Conservation (phyloP, 2,888 invertebrate species). For the Noctua janthe region DNA sequence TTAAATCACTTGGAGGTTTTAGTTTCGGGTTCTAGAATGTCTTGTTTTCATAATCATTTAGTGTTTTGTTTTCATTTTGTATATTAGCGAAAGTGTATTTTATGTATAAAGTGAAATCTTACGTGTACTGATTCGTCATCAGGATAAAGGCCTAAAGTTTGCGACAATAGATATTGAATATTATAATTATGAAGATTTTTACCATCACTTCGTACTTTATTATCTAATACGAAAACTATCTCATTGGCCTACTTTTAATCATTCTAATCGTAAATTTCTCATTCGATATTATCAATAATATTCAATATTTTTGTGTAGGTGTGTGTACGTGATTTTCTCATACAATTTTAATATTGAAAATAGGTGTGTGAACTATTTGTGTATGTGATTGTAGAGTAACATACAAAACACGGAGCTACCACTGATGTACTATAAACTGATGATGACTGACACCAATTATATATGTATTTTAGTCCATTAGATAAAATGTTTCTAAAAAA, state of each 20-base stretch:
- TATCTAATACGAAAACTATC: slow-evolving; percentile 8
- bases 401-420: slow-evolving; percentile 61
- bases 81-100: not conserved
- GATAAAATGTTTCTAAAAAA: slow-evolving; percentile 76
- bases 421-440: slow-evolving; percentile 61
- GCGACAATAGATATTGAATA: slow-evolving; percentile 58
- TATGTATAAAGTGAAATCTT: slow-evolving; percentile 16
- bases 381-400: slow-evolving; percentile 48
- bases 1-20: not conserved
- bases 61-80: not conserved
- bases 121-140: slow-evolving; percentile 37
- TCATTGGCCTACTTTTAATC: slow-evolving; percentile 44
- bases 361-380: slow-evolving; percentile 52
- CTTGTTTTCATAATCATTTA: not conserved
- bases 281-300: slow-evolving; percentile 41
- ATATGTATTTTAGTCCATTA: slow-evolving; percentile 83
- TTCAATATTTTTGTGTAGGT: slow-evolving; percentile 53
- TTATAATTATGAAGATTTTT: slow-evolving; percentile 31
- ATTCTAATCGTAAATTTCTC: not conserved
- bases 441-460: slow-evolving; percentile 83
- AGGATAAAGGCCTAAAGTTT: slow-evolving; percentile 51
- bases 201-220: not conserved
- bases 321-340: slow-evolving; percentile 47
- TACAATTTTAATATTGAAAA: slow-evolving; percentile 57
- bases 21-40: not conserved